Evolutionary conservation across 1,140 invertebrate genomes (phyloP), one percentile per base, ranked within the genome.

Genomic region (Lucilia sericata): DNA sequence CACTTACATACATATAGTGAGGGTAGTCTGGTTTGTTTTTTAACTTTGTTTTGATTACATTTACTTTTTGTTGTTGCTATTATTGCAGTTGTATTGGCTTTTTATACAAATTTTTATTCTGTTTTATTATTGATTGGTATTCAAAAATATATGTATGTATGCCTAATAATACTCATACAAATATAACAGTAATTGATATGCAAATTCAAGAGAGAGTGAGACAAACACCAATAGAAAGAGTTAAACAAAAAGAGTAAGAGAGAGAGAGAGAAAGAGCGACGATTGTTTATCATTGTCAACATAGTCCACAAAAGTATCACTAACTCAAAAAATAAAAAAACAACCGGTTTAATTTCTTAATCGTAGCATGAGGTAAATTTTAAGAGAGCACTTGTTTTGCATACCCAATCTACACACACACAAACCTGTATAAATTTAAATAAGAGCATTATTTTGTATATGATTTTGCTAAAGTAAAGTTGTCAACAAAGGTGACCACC

Each of bases 291-390:
- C 12, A 55, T 55, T 55, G 13, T 17, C 13, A 49, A 12, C 14
- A 55, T 1, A 7, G 51, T 14, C 10, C 10, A 55, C 4, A 55
- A 55, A 55, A 12, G 51, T 55, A 55, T 55, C 51, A 55, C 51
- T 17, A n/a, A 30, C 25, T 30, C 25, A 30, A 30, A 30, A 30
- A 30, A 2, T 30, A 30, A 30, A 30, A 30, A 30, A 30, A 17
- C 17, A 55, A 55, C 51, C 51, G 51, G 51, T 55, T 55, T 55
- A 55, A 55, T 55, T 55, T 55, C 51, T n/a, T 55, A 14, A 55
- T 12, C 51, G 9, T 55, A 21, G n/a, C 65, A 70, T 70, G 65
- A 70, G 65, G n/a, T 70, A 70, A 70, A 14, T 70, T 70, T n/a
- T 21, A 30, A 30, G 21, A 70, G 65, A 70, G 65, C 65, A 70